Evolutionary conservation across 1,140 invertebrate genomes (phyloP), one percentile per base, ranked within the genome.

Genomic region (Dryas iulia): DNA sequence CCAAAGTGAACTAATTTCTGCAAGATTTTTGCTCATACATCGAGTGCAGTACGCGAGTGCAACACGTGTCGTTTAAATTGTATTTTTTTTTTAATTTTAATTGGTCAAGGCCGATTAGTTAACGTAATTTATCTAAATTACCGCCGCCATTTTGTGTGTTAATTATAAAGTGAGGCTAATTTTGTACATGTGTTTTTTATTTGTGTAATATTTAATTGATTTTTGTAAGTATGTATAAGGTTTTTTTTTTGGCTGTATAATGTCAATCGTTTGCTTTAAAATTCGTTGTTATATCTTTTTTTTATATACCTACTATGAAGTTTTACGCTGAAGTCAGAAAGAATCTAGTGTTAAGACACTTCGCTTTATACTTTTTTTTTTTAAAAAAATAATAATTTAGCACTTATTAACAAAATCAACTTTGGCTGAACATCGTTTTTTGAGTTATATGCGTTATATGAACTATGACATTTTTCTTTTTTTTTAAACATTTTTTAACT

Each of bases 1-100:
- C 39, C 18, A 7, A 18, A n/a, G 8, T 8, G 18, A 47, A 47
- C 39, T 47, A 47, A 47, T 18, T 47, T 21, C 39, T 47, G 14
- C 14, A 47, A 47, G 39, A 31, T 35, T 56, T n/a, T 68, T 54
- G 63, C 69, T 74, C 76, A 80, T 70, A 80, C 61, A 72, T 71
- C 52, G 61, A 57, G 23, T 52, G 70, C 66, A 57, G 25, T 47
- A 47, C 57, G 72, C 68, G 62, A 67, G 63, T 62, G 73, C 60
- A 65, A 73, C 74, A 78, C 78, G 78, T 74, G 47, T 71, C 64
- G 69, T 66, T 69, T 70, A 65, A 66, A 70, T 72, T 18, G 14
- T 47, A 18, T 47, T 18, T 14, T 5, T 6, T 21, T 47, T 62
- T 63, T 59, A 63, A 58, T 25, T 28, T 69, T 39, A 25, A 63